Evolutionary conservation across 2,113 vertebrate genomes (phyloP).

Genomic region (Rhabdornis inornatus): DNA sequence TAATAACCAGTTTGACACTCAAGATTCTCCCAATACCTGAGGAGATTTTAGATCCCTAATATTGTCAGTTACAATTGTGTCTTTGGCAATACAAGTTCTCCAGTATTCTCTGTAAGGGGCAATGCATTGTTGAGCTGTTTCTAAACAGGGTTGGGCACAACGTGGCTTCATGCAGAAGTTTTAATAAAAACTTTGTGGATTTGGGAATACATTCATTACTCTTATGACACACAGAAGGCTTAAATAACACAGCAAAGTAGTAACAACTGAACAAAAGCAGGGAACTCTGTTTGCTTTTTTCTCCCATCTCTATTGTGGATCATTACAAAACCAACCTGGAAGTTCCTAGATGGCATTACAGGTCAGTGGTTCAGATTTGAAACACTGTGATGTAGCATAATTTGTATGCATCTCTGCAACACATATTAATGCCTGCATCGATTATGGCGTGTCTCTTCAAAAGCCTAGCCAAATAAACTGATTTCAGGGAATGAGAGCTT

Average conservation of each 20-base stretch:
- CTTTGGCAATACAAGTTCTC: not conserved
- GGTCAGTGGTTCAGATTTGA: not conserved
- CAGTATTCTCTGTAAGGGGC: not conserved
- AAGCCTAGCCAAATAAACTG: not conserved
- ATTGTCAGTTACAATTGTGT: not conserved
- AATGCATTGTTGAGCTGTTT: not conserved
- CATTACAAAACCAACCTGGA: not conserved
- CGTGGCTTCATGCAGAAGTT: rapidly evolving
- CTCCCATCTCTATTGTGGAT: not conserved
- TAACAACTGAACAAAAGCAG: not conserved
- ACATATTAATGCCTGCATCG: not conserved
- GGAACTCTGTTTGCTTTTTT: not conserved
- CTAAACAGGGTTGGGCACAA: not conserved
- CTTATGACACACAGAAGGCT: not conserved
- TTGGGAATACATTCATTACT: not conserved
- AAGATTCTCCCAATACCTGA: not conserved
- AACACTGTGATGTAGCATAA: not conserved
- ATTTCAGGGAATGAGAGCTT: not conserved
- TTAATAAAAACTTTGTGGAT: rapidly evolving
- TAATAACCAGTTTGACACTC: not conserved
- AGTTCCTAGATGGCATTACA: not conserved
- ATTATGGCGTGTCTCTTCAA: not conserved
- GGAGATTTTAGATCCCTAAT: not conserved
- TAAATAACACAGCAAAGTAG: not conserved
- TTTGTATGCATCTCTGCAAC: not conserved